Conservation (phyloP, 30 jellyfish, hydroid and myxozoan species). For the Mastigias papua region DNA sequence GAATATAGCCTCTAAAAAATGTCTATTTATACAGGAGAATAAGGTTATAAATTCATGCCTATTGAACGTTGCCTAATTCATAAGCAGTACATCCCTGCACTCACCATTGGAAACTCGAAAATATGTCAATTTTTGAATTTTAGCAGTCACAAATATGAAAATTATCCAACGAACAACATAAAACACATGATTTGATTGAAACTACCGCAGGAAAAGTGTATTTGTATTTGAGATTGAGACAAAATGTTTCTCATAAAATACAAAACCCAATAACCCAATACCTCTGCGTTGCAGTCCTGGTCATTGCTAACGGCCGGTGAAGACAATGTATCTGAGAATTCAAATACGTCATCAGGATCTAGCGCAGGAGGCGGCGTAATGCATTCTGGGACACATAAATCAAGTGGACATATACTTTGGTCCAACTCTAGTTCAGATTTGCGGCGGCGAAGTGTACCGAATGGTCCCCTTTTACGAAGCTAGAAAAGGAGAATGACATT, state of each 20-base stretch:
- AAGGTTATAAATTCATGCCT: too few species aligned
- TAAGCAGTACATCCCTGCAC: too few species aligned
- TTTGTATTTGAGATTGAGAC: neutral
- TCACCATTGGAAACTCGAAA: too few species aligned
- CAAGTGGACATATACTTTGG: conserved; percentile 88
- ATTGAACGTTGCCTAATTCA: too few species aligned
- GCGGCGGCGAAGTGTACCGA: conserved; percentile 94
- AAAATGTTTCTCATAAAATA: neutral
- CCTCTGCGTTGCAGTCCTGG: conserved; percentile 72
- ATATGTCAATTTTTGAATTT: too few species aligned
- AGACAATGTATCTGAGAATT: conserved; percentile 87
- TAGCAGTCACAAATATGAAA: neutral
- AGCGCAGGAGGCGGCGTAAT: conserved; percentile 98
- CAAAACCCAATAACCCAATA: neutral
- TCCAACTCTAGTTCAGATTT: conserved; percentile 95
- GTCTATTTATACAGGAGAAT: too few species aligned
- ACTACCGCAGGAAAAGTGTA: neutral
- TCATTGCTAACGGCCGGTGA: conserved; percentile 85
- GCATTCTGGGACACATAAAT: conserved; percentile 85
- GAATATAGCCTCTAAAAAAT: too few species aligned
- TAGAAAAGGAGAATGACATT: conserved; percentile 3
- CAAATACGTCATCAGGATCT: conserved; percentile 97
- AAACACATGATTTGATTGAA: neutral
- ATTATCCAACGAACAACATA: neutral
- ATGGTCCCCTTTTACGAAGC: conserved; percentile 91